Evolutionary conservation across 2,797 vertebrate species (phyloP), one percentile per base, ranked within the genome.

Genomic region (Schizothorax lantsangensis): DNA sequence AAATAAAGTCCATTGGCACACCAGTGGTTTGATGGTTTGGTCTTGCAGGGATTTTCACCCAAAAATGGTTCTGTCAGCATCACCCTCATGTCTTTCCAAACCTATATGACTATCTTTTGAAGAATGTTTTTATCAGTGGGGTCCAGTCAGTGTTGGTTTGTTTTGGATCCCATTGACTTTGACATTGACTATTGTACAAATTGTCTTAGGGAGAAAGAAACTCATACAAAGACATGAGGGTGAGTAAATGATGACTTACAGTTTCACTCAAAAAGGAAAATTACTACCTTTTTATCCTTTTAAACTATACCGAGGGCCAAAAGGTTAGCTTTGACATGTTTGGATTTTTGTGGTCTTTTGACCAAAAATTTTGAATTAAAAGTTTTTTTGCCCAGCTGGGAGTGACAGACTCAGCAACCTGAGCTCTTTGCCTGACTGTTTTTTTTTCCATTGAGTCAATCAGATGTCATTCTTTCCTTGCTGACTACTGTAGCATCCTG

Each of bases 401-500:
- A 36, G 12, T 21, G 71, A 73, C 40, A 7, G 23, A 73, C 11
- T 2, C 5, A 57, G 30, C 23, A 72, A 10, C 43, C 47, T 12
- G 33, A 36, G n/a, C 17, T 49, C 33, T 4, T 40, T 72, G 15
- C 3, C 66, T 69, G 79, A 57, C 33, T 7, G 5, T n/a, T 4
- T 62, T 15, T 15, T 36, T 49, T 49, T 26, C 1, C 1, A 45
- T 23, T 47, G 47, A 78, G 8, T 7, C 38, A 79, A 57, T n/a
- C 19, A n/a, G 10, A 73, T 79, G 54, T 11, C 23, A 0, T 59
- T 36, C 14, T 54, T 71, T 57, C 8, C 17, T 45, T 59, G 9
- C 15, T 83, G 23, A 15, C 38, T 43, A 68, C 45, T 78, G 59
- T 78, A 84, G 73, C 82, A 49, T 84, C 23, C 43, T 77, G 21